phyloP scores from a whole-genome alignment of 2,113 vertebrate species.

The Phaethon lepturus region DNA sequence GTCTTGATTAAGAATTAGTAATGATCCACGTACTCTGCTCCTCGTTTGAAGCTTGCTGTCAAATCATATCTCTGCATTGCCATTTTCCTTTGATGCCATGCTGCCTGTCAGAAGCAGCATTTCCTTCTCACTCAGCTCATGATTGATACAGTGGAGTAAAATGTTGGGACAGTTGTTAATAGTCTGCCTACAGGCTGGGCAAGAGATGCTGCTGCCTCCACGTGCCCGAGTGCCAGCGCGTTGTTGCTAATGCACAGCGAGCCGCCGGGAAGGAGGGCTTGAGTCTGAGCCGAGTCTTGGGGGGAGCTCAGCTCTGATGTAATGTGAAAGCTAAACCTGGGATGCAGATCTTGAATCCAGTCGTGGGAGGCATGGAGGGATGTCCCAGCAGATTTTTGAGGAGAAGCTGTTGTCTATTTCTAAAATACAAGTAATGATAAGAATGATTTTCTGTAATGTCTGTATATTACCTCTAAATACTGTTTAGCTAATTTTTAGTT shows the following conservation, averaged over 20 bases:
- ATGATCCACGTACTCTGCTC: background rate
- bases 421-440: background rate
- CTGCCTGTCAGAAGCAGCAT: background rate
- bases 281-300: background rate
- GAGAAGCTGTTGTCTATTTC: background rate
- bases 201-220: background rate
- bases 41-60: background rate
- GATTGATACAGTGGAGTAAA: background rate
- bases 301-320: background rate
- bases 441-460: background rate
- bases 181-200: background rate
- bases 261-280: background rate
- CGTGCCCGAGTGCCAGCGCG: rapidly evolving
- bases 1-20: background rate
- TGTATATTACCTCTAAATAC: background rate
- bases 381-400: background rate
- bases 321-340: background rate
- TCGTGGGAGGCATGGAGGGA: rapidly evolving
- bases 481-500: background rate
- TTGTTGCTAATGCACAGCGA: rapidly evolving
- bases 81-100: background rate
- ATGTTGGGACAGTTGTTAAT: background rate
- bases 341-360: background rate
- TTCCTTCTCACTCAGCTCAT: rapidly evolving
- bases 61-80: rapidly evolving